Evolutionary conservation across 2,113 vertebrate species (phyloP), one percentile per base, ranked within the genome.

Genomic region (Pygoscelis antarcticus): DNA sequence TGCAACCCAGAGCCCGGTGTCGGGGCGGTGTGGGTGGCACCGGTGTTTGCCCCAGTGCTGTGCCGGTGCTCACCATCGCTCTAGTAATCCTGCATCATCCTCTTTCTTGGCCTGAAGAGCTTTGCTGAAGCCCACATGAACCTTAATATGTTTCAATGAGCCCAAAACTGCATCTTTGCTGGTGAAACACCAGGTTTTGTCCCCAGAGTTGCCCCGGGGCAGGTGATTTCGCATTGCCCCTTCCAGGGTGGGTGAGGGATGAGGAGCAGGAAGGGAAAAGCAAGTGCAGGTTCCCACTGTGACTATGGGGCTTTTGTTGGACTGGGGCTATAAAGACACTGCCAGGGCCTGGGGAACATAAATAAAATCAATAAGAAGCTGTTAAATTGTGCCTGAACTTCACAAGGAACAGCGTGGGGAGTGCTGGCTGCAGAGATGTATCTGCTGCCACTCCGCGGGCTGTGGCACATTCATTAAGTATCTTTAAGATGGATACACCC

Each of bases 401-500:
- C 4, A 6, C 83, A 55, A 94, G 91, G 87, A 95, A 44, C 70
- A 81, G 87, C 23, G 21, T 74, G 83, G 90, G 89, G 95, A 92
- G 88, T 20, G 75, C 92, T 78, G 86, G 80, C 87, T 92, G 92
- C 91, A 57, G 90, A 96, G 96, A 96, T 88, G 75, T 94, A 87
- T 93, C 91, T 93, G 86, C 89, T 97, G 96, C 94, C 71, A 83
- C 88, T 94, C 20, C 0, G 18, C 62, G 6, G 20, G 80, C 94
- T 91, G 42, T 78, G 83, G 95, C 94, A 96, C 96, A 83, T 95
- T 97, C 97, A 95, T 98, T 97, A 97, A 92, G 96, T 87, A 96
- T 98, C 96, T 96, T 90, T 96, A 95, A 98, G 96, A 97, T 93
- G 90, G 87, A 97, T 96, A 96, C 96, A 94, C 94, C 97, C 90